phyloP scores from a whole-genome alignment of 2,113 vertebrate species.

The Pandion haliaetus region DNA sequence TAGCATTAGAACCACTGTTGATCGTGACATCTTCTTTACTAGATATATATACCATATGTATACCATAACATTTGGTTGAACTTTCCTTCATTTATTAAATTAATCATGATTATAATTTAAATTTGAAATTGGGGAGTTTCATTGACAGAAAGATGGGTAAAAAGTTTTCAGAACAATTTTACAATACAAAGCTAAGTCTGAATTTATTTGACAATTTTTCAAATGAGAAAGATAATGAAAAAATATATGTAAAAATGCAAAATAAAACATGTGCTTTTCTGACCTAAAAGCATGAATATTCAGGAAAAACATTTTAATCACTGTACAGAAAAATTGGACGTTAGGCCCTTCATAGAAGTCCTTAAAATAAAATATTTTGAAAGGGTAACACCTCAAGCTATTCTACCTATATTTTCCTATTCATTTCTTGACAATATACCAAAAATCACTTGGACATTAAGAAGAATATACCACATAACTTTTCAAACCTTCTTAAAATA shows the following conservation, averaged over 20 bases:
- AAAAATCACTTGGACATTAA: neutral
- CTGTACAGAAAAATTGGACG: neutral
- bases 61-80: neutral
- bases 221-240: neutral
- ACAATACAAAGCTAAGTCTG: neutral
- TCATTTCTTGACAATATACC: neutral
- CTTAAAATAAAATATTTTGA: neutral
- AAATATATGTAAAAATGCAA: neutral
- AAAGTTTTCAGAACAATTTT: neutral
- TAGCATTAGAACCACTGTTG: neutral
- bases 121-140: neutral
- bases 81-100: neutral
- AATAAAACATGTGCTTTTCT: neutral
- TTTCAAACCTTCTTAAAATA: neutral
- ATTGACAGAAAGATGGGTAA: neutral
- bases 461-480: neutral
- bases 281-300: neutral
- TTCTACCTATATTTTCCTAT: neutral
- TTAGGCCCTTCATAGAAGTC: neutral
- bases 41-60: neutral
- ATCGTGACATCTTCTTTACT: neutral
- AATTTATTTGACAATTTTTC: neutral
- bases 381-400: neutral
- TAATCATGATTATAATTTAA: neutral
- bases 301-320: neutral